Conservation (phyloP, 2,888 invertebrate genomes). For the Spodoptera exigua region DNA sequence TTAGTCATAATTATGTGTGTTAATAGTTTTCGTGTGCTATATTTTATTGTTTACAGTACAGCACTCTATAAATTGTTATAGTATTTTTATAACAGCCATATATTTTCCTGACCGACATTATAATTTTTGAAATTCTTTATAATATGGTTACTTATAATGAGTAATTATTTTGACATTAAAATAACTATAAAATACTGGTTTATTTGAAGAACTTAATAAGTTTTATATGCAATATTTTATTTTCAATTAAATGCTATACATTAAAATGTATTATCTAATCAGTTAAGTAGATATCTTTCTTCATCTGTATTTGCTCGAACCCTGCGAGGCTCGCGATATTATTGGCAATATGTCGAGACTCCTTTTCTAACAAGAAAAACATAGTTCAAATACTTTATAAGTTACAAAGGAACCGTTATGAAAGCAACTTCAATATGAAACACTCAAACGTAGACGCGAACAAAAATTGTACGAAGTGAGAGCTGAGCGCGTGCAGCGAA, state of each 20-base stretch:
- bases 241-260: too few relatives aligned
- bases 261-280: conserved; percentile 25
- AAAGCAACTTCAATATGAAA: conserved; percentile 37
- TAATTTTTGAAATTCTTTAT: conserved; percentile 14
- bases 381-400: conserved; percentile 33
- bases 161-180: too few relatives aligned
- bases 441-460: conserved; percentile 29
- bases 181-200: too few relatives aligned
- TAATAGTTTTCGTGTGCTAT: conserved; percentile 38
- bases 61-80: conserved; percentile 2
- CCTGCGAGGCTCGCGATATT: conserved; percentile 5
- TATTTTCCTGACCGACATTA: conserved; percentile 12
- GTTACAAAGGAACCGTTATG: conserved; percentile 40
- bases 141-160: too few relatives aligned
- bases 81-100: conserved; percentile 14
- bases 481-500: conserved; percentile 35
- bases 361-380: conserved; percentile 22
- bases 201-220: too few relatives aligned
- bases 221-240: too few relatives aligned
- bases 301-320: conserved; percentile 17
- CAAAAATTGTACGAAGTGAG: conserved; percentile 25
- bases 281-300: conserved; percentile 24
- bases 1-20: conserved; percentile 29
- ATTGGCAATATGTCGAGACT: conserved; percentile 19
- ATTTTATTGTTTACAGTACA: conserved; percentile 25